These are phyloP conservation scores for Steromphala cineraria DNA, from an alignment of 2,888 invertebrate genomes.

Conservation along the genomic window DNA sequence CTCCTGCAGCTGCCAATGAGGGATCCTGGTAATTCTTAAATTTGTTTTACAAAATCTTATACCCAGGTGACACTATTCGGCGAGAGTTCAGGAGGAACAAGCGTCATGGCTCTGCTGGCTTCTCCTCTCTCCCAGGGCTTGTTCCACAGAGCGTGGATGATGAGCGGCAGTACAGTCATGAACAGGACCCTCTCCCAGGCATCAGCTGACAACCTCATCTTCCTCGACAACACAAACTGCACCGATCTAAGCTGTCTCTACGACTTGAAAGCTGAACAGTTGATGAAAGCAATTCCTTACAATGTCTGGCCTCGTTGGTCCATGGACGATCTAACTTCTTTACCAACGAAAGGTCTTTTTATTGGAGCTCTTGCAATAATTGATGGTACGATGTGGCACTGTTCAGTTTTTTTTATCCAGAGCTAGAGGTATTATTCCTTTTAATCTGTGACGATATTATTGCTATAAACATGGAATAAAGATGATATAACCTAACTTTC, in stretches of 20 bases:
- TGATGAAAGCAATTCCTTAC: conserved; percentile 33
- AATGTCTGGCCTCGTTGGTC: conserved; percentile 27
- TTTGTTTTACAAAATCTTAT: no score
- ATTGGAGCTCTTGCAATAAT: conserved; percentile 29
- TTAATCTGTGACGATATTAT: no score
- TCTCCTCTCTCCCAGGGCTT: conserved; percentile 79
- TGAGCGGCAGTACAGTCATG: conserved; percentile 63
- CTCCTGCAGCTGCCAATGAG: no score
- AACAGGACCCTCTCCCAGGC: conserved; percentile 61
- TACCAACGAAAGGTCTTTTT: conserved; percentile 18
- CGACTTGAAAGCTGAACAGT: conserved; percentile 10
- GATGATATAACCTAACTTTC: no score
- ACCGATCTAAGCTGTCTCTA: conserved; percentile 27
- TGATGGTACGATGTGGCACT: no score
- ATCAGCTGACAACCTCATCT: conserved; percentile 54
- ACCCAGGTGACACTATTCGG: conserved; percentile 88
- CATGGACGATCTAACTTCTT: conserved; percentile 20
- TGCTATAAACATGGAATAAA: no score
- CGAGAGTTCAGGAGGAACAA: conserved; percentile 89
- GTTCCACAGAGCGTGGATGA: conserved; percentile 79
- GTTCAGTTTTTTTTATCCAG: no score
- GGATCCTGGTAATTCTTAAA: no score
- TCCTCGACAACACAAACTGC: conserved; percentile 43
- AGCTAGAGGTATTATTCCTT: no score
- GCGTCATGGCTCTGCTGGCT: conserved; percentile 85